These are phyloP conservation scores for Oscarella lobularis DNA, from an alignment of 37 sponge, comb jelly and placozoan species.

Conservation along the genomic window DNA sequence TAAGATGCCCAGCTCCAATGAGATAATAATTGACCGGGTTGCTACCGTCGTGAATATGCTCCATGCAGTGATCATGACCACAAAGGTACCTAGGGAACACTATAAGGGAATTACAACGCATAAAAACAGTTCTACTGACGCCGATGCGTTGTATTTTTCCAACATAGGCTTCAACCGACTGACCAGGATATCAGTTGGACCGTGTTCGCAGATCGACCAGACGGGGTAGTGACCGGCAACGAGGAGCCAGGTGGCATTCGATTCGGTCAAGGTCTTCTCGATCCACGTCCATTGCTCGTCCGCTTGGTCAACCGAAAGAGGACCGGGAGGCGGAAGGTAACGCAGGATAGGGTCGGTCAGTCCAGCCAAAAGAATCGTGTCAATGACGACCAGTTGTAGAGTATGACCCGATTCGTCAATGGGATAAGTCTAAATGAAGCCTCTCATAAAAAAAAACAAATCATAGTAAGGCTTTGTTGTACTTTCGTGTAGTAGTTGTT, in stretches of 20 bases:
- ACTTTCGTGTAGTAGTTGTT: constrained; percentile 65
- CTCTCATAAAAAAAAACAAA: too few species aligned
- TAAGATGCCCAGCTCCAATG: constrained; percentile 71
- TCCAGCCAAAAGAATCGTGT: constrained; percentile 69
- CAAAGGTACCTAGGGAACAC: neutral
- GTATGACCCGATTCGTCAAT: too few species aligned
- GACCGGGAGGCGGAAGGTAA: constrained; percentile 25
- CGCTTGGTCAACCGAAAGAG: constrained; percentile 34
- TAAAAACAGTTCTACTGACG: too few species aligned
- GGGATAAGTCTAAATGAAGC: too few species aligned
- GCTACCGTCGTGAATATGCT: neutral
- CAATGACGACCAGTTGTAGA: constrained; percentile 69
- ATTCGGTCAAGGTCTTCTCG: constrained; percentile 37
- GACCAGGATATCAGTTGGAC: neutral
- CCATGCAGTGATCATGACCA: neutral
- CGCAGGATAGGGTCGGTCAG: constrained; percentile 37
- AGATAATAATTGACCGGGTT: constrained; percentile 55
- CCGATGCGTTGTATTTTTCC: constrained; percentile 35
- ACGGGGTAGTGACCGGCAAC: constrained; percentile 75
- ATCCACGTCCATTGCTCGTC: constrained; percentile 70
- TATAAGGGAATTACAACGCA: too few species aligned
- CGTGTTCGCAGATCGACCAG: constrained; percentile 16
- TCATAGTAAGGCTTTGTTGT: too few species aligned
- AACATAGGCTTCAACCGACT: constrained; percentile 13
- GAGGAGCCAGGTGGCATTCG: constrained; percentile 50